These are phyloP conservation scores for Chrysocyon brachyurus DNA, from an alignment of 2,797 vertebrate species.

Conservation along the genomic window DNA sequence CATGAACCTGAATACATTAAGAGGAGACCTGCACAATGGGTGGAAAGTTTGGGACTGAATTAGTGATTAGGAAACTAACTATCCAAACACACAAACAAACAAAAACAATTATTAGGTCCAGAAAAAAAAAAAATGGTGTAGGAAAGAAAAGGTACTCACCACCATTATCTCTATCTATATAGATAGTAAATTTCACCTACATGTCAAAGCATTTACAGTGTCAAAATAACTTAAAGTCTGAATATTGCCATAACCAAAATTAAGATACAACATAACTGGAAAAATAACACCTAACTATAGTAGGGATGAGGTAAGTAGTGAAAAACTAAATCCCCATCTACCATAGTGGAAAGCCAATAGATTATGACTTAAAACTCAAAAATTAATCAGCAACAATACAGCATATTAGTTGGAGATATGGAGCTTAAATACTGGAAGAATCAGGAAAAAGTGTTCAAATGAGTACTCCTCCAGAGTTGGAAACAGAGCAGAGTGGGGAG, in stretches of 20 bases:
- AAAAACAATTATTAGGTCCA: neutral
- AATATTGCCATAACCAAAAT: neutral
- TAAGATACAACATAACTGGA: neutral
- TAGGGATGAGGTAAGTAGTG: neutral
- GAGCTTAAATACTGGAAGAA: constrained; percentile 2
- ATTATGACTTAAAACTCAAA: neutral
- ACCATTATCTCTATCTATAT: neutral
- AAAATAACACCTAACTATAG: neutral
- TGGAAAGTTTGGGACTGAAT: neutral
- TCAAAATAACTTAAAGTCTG: neutral
- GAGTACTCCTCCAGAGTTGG: neutral
- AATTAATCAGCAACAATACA: neutral
- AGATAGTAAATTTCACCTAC: neutral
- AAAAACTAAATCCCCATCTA: constrained; percentile 10
- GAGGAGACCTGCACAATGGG: neutral
- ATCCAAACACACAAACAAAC: neutral
- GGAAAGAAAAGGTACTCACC: neutral
- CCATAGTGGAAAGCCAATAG: neutral
- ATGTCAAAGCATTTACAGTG: neutral
- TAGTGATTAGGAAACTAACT: neutral
- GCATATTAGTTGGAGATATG: neutral
- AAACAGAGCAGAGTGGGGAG: neutral
- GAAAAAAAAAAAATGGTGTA: neutral
- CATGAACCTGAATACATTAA: neutral
- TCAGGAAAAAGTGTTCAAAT: neutral